These are phyloP conservation scores for Aegypius monachus DNA, from an alignment of 2,113 vertebrate species.

Conservation along the genomic window DNA sequence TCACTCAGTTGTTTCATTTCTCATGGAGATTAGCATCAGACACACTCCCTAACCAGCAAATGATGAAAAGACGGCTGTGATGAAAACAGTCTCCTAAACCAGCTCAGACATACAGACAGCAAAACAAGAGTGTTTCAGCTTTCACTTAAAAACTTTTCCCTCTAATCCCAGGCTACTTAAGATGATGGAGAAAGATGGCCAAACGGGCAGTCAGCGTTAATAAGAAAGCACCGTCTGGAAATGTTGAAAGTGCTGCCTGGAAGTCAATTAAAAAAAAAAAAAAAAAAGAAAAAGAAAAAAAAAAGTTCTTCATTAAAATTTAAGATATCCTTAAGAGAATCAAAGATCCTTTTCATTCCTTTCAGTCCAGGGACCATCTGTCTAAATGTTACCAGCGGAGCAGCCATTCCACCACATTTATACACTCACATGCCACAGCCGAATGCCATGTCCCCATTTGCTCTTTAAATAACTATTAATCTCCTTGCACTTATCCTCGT, in stretches of 20 bases:
- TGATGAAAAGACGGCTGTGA: background rate
- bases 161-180: constrained; percentile 5
- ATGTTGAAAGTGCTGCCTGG: background rate
- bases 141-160: constrained; percentile 29
- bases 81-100: constrained; percentile 22
- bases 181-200: background rate
- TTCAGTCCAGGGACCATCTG: constrained; percentile 70
- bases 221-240: background rate
- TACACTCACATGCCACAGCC: constrained; percentile 81
- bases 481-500: constrained; percentile 81
- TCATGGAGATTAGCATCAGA: constrained; percentile 49
- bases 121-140: constrained; percentile 31
- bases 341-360: constrained; percentile 60
- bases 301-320: background rate
- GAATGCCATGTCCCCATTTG: constrained; percentile 78
- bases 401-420: constrained; percentile 82
- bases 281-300: background rate
- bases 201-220: background rate
- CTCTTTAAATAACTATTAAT: constrained; percentile 89
- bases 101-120: constrained; percentile 28
- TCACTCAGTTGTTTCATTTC: background rate
- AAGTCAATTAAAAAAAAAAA: background rate
- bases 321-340: constrained; percentile 26
- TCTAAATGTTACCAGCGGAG: constrained; percentile 42
- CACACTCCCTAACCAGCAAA: constrained; percentile 33